Percentiles rank a stretch among this genome's conserved stretches.
phyloP scores from a whole-genome alignment of 2,888 invertebrate species.

The Lithodes maja region DNA sequence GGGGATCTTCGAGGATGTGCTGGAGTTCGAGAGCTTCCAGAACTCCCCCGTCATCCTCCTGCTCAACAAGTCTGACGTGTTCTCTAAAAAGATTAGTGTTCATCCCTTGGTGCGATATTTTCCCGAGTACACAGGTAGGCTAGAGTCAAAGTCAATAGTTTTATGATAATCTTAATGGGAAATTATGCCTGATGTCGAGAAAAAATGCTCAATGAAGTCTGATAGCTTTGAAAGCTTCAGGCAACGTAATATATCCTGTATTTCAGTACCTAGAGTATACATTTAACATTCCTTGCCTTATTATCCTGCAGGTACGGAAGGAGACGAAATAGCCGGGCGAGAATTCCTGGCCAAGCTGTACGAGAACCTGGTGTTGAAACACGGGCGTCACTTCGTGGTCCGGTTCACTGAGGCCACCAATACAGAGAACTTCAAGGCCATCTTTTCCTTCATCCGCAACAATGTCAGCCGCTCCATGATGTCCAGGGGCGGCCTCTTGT shows the following conservation, averaged over 20 bases:
- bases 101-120: constrained; percentile 39
- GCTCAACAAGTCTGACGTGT: constrained; percentile 50
- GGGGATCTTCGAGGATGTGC: constrained; percentile 78
- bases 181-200: not conserved
- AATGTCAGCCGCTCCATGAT: constrained; percentile 42
- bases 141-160: not conserved
- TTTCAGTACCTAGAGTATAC: not conserved
- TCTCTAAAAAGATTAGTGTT: constrained; percentile 24
- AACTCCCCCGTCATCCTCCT: constrained; percentile 49
- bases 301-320: constrained; percentile 28
- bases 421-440: constrained; percentile 54
- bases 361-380: constrained; percentile 13
- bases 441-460: constrained; percentile 42
- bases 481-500: constrained; percentile 26
- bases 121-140: constrained; percentile 43
- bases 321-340: constrained; percentile 29
- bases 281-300: not conserved
- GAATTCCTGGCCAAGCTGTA: constrained; percentile 43
- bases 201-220: not conserved
- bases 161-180: not conserved
- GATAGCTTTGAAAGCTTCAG: not conserved
- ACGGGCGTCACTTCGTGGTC: constrained; percentile 32
- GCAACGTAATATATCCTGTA: not conserved
- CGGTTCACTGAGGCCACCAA: constrained; percentile 58
- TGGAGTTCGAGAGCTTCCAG: constrained; percentile 77